These are phyloP conservation scores for Phycodurus eques DNA, from an alignment of 2,113 vertebrate species.

Conservation along the genomic window DNA sequence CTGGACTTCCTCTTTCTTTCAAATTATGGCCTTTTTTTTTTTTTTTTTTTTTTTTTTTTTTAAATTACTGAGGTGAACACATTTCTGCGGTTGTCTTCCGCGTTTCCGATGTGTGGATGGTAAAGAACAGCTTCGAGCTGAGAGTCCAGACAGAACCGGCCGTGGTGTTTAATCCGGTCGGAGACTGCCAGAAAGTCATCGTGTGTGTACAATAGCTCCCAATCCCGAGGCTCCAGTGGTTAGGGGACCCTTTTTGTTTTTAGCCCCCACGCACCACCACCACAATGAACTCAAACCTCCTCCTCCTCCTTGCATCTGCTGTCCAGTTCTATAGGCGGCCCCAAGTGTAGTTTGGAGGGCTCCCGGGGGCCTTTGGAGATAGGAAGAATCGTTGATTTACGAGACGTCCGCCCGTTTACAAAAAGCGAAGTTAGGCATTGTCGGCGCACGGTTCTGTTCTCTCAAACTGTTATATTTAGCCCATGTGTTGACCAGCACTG, in stretches of 20 bases:
- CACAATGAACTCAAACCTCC: constrained; percentile 20
- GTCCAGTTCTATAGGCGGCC: constrained; percentile 30
- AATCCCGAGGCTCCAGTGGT: constrained; percentile 56
- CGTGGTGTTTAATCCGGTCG: constrained; percentile 30
- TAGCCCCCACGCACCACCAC: constrained; percentile 4
- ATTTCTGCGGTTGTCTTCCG: neutral
- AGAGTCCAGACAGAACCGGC: neutral
- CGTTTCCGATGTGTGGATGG: neutral
- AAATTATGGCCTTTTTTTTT: neutral
- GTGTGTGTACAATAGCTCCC: constrained; percentile 58
- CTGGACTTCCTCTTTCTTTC: neutral
- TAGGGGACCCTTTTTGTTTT: neutral
- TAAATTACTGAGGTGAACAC: neutral
- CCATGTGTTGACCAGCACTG: neutral
- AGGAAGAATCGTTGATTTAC: constrained; percentile 23
- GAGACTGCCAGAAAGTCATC: constrained; percentile 50
- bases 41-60: neutral
- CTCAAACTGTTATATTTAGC: neutral
- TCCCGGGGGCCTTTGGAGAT: constrained; percentile 43
- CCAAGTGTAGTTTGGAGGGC: constrained; percentile 38
- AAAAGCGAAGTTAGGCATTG: constrained; percentile 13
- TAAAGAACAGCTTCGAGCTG: neutral
- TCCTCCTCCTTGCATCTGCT: constrained; percentile 32
- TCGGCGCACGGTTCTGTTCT: constrained; percentile 13
- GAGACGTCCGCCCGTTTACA: neutral